Base-by-base conservation (phyloP, 1,140 invertebrate genomes). In the Drosophila pachea region DNA sequence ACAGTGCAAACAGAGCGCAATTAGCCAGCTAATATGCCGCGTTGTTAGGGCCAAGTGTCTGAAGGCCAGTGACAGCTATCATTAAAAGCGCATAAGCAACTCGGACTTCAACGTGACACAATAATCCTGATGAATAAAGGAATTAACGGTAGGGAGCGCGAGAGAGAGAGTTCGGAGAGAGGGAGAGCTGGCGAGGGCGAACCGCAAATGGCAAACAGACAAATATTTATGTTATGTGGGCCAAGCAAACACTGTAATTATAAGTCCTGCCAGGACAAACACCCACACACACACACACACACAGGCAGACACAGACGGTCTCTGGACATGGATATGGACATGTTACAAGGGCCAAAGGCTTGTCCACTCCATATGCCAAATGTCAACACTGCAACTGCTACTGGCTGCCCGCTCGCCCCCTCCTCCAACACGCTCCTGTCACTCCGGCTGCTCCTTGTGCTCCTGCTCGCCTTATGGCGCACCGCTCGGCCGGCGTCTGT, bases 11-110 rank as follows among this genome's bases (percentile, higher is more conserved):
- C 54, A 77, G 62, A 53, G 16, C 58, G 16, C 61, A 71, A 71
- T 71, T 71, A 71, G 50, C 12, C 4, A 55, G 35, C 48, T 59
- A 50, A 64, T 60, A 55, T 60, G 64, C 29, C 35, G 42, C 40
- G 42, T 55, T 61, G 50, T 70, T 12, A 48, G 59, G 40, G 35
- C 22, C 40, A 32, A 33, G 29, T 31, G 59, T 40, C 5, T 14
- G 33, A 56, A 36, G 61, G 33, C 8, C 45, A 55, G 68, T 66
- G 78, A 73, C 67, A 73, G 81, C 82, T 86, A 87, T 86, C 83
- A 86, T 86, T 86, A 86, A 86, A 86, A 86, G 83, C 77, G 83
- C 82, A 86, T 86, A 86, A 86, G 82, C 82, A 75, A 22, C 22
- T 22, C 22, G n/a, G 14, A 79, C 81, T 66, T 71, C 79, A 86